phyloP scores from a whole-genome alignment of 2,888 invertebrate species.

The Tetramorium bicarinatum region DNA sequence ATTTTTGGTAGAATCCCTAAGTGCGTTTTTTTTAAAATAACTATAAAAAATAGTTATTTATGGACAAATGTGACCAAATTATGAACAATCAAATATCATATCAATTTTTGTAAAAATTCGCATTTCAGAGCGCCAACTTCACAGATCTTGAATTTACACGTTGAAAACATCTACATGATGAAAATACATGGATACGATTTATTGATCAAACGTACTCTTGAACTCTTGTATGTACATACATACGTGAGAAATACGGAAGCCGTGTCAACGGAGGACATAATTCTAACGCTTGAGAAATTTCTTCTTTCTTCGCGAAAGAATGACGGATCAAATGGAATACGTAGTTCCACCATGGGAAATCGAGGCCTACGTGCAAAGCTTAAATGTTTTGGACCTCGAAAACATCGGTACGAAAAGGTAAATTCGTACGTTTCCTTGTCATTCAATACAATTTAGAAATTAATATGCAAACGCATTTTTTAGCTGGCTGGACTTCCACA shows the following conservation, averaged over 20 bases:
- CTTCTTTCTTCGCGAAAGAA: conserved; percentile 52
- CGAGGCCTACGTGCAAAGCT: conserved; percentile 91
- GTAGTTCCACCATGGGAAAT: conserved; percentile 91
- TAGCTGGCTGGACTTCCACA: conserved; percentile 94
- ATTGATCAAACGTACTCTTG: conserved; percentile 33
- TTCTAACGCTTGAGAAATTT: background rate
- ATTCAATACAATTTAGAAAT: background rate
- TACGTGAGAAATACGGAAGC: background rate
- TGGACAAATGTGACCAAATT: too few relatives aligned
- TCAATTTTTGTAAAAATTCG: too few relatives aligned
- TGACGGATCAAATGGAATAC: conserved; percentile 78
- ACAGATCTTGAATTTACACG: too few relatives aligned
- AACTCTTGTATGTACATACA: too few relatives aligned
- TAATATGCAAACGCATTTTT: conserved; percentile 59
- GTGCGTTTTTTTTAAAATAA: too few relatives aligned
- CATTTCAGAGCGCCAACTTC: too few relatives aligned
- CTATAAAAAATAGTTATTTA: too few relatives aligned
- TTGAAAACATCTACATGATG: background rate
- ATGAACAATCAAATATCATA: too few relatives aligned
- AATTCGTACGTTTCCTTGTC: conserved; percentile 57
- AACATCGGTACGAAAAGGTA: conserved; percentile 90
- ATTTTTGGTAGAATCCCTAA: too few relatives aligned
- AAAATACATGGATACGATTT: background rate
- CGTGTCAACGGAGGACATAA: background rate
- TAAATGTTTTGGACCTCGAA: conserved; percentile 90